Conservation (phyloP, 2,797 vertebrate genomes). For the Schizothorax lantsangensis region DNA sequence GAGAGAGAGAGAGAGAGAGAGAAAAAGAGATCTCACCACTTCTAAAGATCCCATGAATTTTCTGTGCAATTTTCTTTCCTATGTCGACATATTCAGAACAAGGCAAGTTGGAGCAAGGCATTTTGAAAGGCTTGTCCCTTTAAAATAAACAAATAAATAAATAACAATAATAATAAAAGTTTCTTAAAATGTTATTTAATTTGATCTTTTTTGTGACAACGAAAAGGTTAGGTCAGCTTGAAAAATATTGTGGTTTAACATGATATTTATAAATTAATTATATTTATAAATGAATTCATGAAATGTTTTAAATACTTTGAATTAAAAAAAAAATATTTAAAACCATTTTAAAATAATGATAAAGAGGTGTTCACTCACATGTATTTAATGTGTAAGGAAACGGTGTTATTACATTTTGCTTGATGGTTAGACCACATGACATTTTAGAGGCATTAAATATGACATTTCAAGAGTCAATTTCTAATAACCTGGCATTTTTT, state of each 20-base stretch:
- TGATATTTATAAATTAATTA: no score
- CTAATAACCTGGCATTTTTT: no score
- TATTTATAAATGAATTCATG: no score
- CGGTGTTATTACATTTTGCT: not conserved
- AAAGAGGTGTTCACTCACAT: not conserved
- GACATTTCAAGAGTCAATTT: not conserved
- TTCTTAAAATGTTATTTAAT: no score
- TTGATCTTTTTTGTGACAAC: no score
- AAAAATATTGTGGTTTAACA: no score
- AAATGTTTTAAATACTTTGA: no score
- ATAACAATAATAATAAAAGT: not conserved
- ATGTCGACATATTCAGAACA: not conserved
- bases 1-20: slow-evolving; percentile 1
- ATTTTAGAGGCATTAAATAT: not conserved
- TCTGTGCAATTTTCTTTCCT: not conserved
- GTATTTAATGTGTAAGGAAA: not conserved
- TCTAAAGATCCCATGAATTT: not conserved
- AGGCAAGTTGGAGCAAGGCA: not conserved
- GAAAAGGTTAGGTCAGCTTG: no score
- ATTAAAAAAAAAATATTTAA: not conserved
- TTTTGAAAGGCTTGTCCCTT: not conserved
- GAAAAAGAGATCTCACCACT: not conserved
- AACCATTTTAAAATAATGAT: not conserved
- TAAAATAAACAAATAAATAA: not conserved
- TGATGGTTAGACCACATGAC: not conserved